Conservation (phyloP, 2,888 invertebrate species). For the Seira musarum region DNA sequence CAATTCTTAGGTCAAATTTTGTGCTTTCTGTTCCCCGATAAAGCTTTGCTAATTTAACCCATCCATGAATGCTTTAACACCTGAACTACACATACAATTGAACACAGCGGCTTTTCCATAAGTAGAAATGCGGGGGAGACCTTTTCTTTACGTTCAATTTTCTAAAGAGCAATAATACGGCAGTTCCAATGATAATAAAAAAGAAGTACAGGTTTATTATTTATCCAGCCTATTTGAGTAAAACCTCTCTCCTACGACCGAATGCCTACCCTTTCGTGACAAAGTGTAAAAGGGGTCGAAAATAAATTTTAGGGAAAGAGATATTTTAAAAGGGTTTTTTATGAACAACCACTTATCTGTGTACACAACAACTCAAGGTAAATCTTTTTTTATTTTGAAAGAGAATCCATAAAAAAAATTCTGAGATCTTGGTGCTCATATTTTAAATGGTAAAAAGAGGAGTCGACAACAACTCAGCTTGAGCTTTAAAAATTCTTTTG, state of each 20-base stretch:
- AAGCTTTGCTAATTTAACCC: not conserved
- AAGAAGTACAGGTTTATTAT: constrained; percentile 1
- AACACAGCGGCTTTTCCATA: not conserved
- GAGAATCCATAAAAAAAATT: constrained; percentile 32
- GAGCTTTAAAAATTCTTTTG: not conserved
- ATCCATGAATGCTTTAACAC: not conserved
- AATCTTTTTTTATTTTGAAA: constrained; percentile 5
- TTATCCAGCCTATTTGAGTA: constrained; percentile 23
- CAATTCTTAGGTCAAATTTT: not conserved
- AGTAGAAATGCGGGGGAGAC: not conserved
- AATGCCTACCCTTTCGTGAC: constrained; percentile 67
- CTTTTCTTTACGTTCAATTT: not conserved
- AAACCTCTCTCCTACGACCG: constrained; percentile 13
- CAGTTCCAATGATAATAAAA: constrained; percentile 37
- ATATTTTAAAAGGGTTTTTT: constrained; percentile 43
- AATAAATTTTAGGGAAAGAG: constrained; percentile 16
- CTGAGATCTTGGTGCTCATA: constrained; percentile 59
- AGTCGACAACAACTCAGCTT: constrained; percentile 61
- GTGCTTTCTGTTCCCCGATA: not conserved
- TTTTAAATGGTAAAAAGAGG: constrained; percentile 62
- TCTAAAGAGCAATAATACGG: constrained; percentile 46
- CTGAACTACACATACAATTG: not conserved
- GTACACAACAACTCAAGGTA: constrained; percentile 21
- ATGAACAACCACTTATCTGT: constrained; percentile 37
- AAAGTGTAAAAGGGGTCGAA: constrained; percentile 61